phyloP scores from a whole-genome alignment of 53 echinoderm and acorn worm species.

The Hippasteria phrygiana region DNA sequence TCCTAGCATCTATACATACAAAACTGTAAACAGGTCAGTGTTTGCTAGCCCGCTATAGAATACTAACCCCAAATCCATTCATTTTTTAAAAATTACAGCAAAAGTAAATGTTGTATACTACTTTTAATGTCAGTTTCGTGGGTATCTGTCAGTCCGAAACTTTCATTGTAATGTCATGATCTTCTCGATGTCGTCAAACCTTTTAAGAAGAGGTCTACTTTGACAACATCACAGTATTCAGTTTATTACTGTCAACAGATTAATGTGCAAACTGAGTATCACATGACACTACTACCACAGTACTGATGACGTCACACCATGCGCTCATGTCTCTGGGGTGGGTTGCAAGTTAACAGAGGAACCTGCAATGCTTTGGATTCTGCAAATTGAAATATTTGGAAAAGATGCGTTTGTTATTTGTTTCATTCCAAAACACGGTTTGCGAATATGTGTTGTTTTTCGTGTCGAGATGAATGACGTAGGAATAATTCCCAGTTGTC shows the following conservation, averaged over 20 bases:
- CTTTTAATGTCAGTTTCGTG: background rate
- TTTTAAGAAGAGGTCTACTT: background rate
- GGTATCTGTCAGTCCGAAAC: background rate
- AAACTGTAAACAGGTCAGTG: too few species aligned
- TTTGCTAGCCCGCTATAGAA: too few species aligned
- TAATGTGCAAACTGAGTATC: background rate
- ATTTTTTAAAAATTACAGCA: too few species aligned
- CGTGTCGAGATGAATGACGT: background rate
- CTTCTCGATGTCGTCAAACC: background rate
- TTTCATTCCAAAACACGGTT: background rate
- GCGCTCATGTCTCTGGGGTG: background rate
- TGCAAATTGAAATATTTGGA: background rate
- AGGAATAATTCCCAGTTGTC: background rate
- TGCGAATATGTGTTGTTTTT: background rate
- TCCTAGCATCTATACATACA: too few species aligned
- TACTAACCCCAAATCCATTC: too few species aligned
- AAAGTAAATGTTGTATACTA: too few species aligned
- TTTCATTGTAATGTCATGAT: background rate
- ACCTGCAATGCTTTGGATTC: background rate
- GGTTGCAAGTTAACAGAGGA: background rate
- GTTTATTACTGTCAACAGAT: background rate
- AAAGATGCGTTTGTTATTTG: background rate
- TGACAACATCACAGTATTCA: background rate
- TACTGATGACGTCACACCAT: constrained; percentile 19
- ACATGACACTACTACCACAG: constrained; percentile 3